Evolutionary conservation across 2,797 vertebrate species (phyloP).

Genomic region (Coregonus suidteri): DNA sequence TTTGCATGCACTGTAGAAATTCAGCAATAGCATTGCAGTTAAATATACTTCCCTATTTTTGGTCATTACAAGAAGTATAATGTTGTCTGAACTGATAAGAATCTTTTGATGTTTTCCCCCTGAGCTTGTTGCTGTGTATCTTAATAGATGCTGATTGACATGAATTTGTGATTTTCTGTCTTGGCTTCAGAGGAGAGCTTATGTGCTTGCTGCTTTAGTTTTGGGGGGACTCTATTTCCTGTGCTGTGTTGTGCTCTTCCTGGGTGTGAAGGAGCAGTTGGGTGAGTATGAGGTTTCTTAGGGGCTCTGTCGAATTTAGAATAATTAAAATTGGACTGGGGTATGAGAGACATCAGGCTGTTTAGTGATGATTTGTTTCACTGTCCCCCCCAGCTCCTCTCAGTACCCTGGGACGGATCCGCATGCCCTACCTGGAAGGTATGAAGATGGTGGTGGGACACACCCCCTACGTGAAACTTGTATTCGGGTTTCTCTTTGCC

Average conservation of each 20-base stretch:
- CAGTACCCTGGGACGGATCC: slow-evolving; percentile 51
- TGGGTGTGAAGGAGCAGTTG: slow-evolving; percentile 68
- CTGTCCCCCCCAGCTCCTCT: slow-evolving; percentile 44
- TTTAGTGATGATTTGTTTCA: too few relatives aligned
- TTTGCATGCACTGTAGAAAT: not conserved
- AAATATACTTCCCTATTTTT: slow-evolving; percentile 60
- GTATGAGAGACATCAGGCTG: too few relatives aligned
- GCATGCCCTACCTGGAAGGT: slow-evolving; percentile 51
- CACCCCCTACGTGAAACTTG: slow-evolving; percentile 59
- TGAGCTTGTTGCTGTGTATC: not conserved
- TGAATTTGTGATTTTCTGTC: not conserved
- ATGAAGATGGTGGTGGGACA: slow-evolving; percentile 56
- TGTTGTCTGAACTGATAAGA: slow-evolving; percentile 28
- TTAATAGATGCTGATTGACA: not conserved
- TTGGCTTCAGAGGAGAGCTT: slow-evolving; percentile 56
- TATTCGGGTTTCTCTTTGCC: slow-evolving; percentile 63
- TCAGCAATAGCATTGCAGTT: not conserved
- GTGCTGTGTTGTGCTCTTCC: slow-evolving; percentile 58
- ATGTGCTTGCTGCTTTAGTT: slow-evolving; percentile 54
- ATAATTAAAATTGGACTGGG: too few relatives aligned
- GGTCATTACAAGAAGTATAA: slow-evolving; percentile 45
- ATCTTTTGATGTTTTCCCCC: not conserved
- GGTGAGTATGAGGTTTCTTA: slow-evolving; percentile 40
- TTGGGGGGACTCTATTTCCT: slow-evolving; percentile 58
- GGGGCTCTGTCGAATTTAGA: too few relatives aligned